phyloP scores from a whole-genome alignment of 2,888 invertebrate species.

The Eupithecia dodoneata region DNA sequence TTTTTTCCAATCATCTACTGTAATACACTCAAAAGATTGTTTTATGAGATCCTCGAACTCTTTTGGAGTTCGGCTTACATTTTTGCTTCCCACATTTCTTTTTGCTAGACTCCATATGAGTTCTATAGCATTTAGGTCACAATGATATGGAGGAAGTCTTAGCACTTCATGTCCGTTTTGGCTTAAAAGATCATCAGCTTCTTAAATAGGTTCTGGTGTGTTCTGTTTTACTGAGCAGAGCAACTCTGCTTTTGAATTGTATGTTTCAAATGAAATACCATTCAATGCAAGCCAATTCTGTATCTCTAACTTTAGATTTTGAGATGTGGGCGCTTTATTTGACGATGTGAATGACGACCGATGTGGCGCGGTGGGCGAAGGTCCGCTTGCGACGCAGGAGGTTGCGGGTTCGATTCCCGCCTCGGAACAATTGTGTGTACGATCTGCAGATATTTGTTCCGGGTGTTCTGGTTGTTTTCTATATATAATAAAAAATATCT shows the following conservation, averaged over 20 bases:
- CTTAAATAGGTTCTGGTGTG: conserved; percentile 36
- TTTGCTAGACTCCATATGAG: conserved; percentile 23
- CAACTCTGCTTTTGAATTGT: conserved; percentile 39
- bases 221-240: conserved; percentile 38
- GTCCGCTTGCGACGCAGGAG: too few species aligned
- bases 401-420: too few species aligned
- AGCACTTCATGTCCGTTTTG: too few species aligned
- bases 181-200: conserved; percentile 36
- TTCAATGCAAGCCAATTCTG: too few species aligned
- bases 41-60: conserved; percentile 24
- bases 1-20: conserved; percentile 35
- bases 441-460: too few species aligned
- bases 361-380: too few species aligned
- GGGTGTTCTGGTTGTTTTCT: too few species aligned
- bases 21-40: conserved; percentile 30
- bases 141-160: conserved; percentile 33
- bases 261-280: conserved; percentile 28
- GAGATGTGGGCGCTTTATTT: too few species aligned
- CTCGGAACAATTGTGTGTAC: too few species aligned
- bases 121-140: conserved; percentile 7
- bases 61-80: conserved; percentile 27
- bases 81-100: conserved; percentile 38
- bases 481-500: too few species aligned
- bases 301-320: too few species aligned
- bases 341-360: too few species aligned